Percentiles rank a stretch among this genome's conserved stretches.
phyloP scores from a whole-genome alignment of 2,113 vertebrate species.

The Ptyas mucosa region DNA sequence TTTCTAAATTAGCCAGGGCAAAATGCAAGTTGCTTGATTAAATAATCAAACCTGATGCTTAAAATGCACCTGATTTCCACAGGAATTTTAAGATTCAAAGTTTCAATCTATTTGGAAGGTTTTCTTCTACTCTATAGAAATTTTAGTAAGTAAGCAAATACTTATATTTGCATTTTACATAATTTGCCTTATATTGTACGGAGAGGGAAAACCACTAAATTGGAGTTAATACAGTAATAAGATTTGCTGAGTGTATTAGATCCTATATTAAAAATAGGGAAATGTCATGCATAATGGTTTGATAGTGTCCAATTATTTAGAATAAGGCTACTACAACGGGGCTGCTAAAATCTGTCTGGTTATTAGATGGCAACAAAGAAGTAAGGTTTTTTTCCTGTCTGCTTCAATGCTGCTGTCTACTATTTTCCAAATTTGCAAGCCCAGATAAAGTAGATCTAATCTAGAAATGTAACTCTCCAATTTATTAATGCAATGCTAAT shows the following conservation, averaged over 20 bases:
- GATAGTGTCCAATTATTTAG: conserved; percentile 55
- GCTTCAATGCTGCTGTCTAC: background rate
- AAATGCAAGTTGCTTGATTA: conserved; percentile 81
- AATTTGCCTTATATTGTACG: conserved; percentile 60
- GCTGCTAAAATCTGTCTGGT: background rate
- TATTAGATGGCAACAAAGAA: background rate
- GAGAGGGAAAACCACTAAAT: conserved; percentile 52
- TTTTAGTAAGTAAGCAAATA: conserved; percentile 60
- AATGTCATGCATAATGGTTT: conserved; percentile 51
- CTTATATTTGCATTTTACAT: conserved; percentile 60
- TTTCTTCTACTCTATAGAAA: conserved; percentile 35
- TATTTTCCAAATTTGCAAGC: background rate
- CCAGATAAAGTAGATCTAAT: background rate
- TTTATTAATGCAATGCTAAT: background rate
- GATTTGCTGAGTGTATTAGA: conserved; percentile 51
- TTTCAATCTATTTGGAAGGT: conserved; percentile 59
- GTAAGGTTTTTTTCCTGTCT: background rate
- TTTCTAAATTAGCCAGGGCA: conserved; percentile 78
- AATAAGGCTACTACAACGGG: background rate
- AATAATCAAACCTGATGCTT: conserved; percentile 80
- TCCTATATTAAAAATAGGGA: conserved; percentile 45
- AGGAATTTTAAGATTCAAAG: conserved; percentile 74
- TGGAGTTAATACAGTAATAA: conserved; percentile 47
- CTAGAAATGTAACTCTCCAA: background rate
- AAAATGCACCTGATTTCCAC: conserved; percentile 79